Conservation (phyloP, 2,888 invertebrate genomes). For the Folsomia manolachei region DNA sequence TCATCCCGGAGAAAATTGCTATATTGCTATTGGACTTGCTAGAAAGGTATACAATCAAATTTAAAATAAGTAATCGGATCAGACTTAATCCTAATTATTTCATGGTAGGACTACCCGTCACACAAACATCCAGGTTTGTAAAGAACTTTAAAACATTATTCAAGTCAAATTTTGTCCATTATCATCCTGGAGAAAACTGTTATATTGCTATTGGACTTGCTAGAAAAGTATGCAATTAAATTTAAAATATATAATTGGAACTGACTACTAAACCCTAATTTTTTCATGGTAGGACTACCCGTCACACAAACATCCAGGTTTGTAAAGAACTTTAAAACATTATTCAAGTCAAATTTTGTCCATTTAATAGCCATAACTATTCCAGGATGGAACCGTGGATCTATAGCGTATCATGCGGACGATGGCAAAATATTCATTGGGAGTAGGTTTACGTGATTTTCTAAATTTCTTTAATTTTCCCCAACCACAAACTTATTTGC, state of each 20-base stretch:
- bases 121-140: slow-evolving; percentile 59
- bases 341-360: too few relatives aligned
- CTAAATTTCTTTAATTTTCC: background rate
- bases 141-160: too few relatives aligned
- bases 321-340: too few relatives aligned
- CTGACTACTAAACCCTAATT: too few relatives aligned
- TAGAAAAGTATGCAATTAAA: slow-evolving; percentile 54
- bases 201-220: slow-evolving; percentile 60
- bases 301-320: slow-evolving; percentile 58
- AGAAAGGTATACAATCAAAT: slow-evolving; percentile 54
- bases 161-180: too few relatives aligned
- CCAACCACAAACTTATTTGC: too few relatives aligned
- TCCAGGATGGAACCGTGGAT: slow-evolving; percentile 61
- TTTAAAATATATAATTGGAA: background rate
- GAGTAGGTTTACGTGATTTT: slow-evolving; percentile 34
- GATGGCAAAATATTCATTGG: slow-evolving; percentile 59
- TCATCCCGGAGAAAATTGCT: slow-evolving; percentile 59
- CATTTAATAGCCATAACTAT: too few relatives aligned
- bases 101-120: slow-evolving; percentile 57
- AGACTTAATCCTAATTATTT: too few relatives aligned
- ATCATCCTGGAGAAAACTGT: slow-evolving; percentile 59
- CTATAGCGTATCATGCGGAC: slow-evolving; percentile 61
- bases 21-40: slow-evolving; percentile 60
- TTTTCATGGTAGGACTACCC: slow-evolving; percentile 56
- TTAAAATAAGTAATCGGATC: background rate